Evolutionary conservation across 92 coral and sea anemone species (phyloP).

Genomic region (Parazoanthus darwini): DNA sequence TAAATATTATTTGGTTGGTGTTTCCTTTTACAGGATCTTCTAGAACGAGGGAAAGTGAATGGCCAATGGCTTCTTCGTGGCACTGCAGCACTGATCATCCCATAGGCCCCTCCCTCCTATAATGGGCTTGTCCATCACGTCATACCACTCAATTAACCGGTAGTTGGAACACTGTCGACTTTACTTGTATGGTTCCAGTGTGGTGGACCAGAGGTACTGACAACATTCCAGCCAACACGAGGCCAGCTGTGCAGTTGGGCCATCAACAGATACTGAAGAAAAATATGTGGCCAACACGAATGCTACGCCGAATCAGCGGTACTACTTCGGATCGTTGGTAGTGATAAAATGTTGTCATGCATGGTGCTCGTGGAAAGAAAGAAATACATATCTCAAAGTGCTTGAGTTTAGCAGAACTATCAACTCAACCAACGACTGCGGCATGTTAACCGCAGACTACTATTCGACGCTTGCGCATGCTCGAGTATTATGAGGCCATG

Average conservation of each 20-base stretch:
- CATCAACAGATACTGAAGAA: no score
- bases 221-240: neutral
- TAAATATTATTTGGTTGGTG: neutral
- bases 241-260: neutral
- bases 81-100: constrained; percentile 55
- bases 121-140: no score
- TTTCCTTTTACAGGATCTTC: constrained; percentile 63
- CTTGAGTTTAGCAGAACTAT: neutral
- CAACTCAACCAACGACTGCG: neutral
- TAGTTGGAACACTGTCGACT: neutral
- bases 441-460: neutral
- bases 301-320: neutral
- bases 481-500: no score
- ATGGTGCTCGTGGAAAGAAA: neutral
- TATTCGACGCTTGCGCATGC: neutral
- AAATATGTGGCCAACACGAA: no score
- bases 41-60: constrained; percentile 59
- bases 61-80: constrained; percentile 73
- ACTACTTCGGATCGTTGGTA: neutral
- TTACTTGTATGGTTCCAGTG: neutral
- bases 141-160: neutral
- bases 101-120: constrained; percentile 20
- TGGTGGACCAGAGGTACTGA: neutral
- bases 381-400: no score
- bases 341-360: no score